phyloP scores from a whole-genome alignment of 2,888 invertebrate genomes.

The Auanema freiburgensis region DNA sequence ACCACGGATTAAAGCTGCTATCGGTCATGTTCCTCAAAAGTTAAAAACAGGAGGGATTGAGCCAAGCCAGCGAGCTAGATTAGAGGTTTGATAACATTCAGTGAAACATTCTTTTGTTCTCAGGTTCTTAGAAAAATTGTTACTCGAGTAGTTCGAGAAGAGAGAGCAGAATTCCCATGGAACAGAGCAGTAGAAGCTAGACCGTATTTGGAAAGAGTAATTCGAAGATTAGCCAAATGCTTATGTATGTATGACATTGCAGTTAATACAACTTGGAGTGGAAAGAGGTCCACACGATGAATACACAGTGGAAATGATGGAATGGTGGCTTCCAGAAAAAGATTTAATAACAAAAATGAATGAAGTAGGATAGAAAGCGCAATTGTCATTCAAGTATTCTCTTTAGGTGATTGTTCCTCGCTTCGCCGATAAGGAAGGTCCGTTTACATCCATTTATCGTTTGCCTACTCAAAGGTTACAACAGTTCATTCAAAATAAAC shows the following conservation, averaged over 20 bases:
- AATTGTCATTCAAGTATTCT: neutral
- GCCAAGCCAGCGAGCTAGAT: constrained; percentile 39
- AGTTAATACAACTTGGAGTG: constrained; percentile 61
- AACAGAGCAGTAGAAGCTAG: constrained; percentile 62
- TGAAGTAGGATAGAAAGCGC: constrained; percentile 24
- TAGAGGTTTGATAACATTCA: constrained; percentile 26
- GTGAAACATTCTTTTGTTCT: constrained; percentile 14
- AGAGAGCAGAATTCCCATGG: constrained; percentile 57
- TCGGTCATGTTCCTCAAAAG: constrained; percentile 61
- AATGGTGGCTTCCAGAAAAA: constrained; percentile 61
- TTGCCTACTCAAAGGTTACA: constrained; percentile 51
- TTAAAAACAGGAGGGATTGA: constrained; percentile 51
- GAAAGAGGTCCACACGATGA: constrained; percentile 53
- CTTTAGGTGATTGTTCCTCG: constrained; percentile 42
- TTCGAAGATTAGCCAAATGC: no score
- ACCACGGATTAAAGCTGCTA: constrained; percentile 50
- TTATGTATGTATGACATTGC: constrained; percentile 16
- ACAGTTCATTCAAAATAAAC: constrained; percentile 39
- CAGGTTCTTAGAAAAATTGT: constrained; percentile 56
- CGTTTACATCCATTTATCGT: constrained; percentile 56
- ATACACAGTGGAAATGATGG: constrained; percentile 60
- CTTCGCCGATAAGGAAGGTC: constrained; percentile 35
- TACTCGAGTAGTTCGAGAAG: constrained; percentile 58
- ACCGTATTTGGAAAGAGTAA: constrained; percentile 59
- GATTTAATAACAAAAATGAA: constrained; percentile 46